A percentile compares a stretch with the other conserved stretches of the same genome.
Evolutionary conservation across 2,888 invertebrate species (phyloP).

Genomic region (Pocota personata): DNA sequence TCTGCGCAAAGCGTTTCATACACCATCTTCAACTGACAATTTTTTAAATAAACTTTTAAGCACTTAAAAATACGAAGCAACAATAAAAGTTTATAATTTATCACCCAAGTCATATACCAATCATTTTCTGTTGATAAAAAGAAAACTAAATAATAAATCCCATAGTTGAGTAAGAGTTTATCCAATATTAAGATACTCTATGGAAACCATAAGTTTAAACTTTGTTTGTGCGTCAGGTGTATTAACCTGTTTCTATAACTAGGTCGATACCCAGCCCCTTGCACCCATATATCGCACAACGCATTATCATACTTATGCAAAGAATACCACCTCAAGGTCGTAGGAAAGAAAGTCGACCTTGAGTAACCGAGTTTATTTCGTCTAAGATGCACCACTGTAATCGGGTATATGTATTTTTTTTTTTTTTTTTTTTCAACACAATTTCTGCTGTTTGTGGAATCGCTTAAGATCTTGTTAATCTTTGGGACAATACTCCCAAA

Average conservation of each 20-base stretch:
- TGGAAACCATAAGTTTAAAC: not conserved
- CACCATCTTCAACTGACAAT: too few species aligned
- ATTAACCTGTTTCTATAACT: constrained; percentile 58
- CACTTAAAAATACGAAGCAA: not conserved
- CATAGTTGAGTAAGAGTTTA: constrained; percentile 29
- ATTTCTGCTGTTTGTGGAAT: not conserved
- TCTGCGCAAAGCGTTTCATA: too few species aligned
- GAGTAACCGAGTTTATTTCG: constrained; percentile 22
- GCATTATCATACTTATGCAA: constrained; percentile 63
- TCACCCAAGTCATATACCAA: not conserved
- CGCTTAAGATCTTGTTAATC: constrained; percentile 26
- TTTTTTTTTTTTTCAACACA: constrained; percentile 16
- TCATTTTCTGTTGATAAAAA: constrained; percentile 1
- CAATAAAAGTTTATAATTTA: not conserved
- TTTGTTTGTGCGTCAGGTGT: constrained; percentile 12
- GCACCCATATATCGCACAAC: constrained; percentile 39
- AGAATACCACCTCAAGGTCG: constrained; percentile 68
- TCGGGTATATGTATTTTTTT: constrained; percentile 17
- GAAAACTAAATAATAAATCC: not conserved
- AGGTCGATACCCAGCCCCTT: constrained; percentile 51
- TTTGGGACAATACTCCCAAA: constrained; percentile 25
- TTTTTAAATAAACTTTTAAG: too few species aligned
- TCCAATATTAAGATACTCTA: constrained; percentile 6
- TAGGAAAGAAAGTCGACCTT: constrained; percentile 69
- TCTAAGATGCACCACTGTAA: constrained; percentile 1